phyloP scores from a whole-genome alignment of 2,113 vertebrate species.

The Podarcis cretensis region DNA sequence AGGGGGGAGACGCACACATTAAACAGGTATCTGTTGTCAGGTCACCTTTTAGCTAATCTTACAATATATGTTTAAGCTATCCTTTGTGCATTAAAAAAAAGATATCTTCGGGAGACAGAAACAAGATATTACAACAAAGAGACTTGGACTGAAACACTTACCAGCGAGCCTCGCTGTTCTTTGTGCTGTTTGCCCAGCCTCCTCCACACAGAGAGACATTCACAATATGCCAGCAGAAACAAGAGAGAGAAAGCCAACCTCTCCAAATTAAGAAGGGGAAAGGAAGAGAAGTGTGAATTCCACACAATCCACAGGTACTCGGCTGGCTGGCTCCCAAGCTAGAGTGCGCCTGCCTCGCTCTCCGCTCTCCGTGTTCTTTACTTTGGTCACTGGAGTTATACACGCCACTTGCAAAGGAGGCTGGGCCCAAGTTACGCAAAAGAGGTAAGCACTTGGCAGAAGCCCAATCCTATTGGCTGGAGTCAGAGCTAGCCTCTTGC shows the following conservation, averaged over 20 bases:
- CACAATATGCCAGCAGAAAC: not conserved
- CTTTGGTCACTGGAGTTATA: conserved; percentile 60
- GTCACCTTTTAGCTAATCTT: not conserved
- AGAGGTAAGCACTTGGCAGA: conserved; percentile 68
- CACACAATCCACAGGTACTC: conserved; percentile 49
- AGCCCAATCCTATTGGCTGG: conserved; percentile 56
- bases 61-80: not conserved
- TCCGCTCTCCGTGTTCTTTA: conserved; percentile 50
- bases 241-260: not conserved
- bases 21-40: not conserved
- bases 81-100: not conserved
- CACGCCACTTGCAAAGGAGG: conserved; percentile 61
- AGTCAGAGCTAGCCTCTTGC: conserved; percentile 58
- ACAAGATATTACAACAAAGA: not conserved
- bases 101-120: not conserved
- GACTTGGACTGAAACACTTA: not conserved
- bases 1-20: no score
- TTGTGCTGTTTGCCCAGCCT: not conserved
- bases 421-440: conserved; percentile 67
- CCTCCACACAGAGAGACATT: not conserved
- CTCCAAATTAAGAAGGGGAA: not conserved
- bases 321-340: conserved; percentile 47
- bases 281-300: conserved; percentile 39
- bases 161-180: not conserved
- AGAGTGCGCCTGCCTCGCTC: conserved; percentile 33